Percentiles rank a stretch among this genome's conserved stretches.
These are phyloP conservation scores for Oscheius sp. DNA, from an alignment of 1,140 invertebrate genomes.

Conservation along the genomic window DNA sequence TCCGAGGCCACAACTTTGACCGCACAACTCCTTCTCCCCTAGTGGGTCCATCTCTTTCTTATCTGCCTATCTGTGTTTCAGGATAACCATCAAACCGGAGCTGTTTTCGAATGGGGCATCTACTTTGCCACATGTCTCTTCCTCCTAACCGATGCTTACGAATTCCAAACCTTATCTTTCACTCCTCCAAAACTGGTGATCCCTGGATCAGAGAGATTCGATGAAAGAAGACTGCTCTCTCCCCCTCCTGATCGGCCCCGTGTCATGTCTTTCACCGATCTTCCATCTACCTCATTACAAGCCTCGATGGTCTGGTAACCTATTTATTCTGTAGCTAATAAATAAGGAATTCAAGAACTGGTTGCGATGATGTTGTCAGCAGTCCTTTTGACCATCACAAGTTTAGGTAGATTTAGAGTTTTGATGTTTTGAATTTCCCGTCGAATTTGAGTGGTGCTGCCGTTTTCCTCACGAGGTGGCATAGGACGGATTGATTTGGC, in stretches of 20 bases:
- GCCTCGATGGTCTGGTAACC: not conserved
- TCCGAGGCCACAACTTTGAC: slow-evolving; percentile 1
- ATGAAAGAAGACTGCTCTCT: not conserved
- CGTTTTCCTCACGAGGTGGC: too few species aligned
- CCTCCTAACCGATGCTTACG: slow-evolving; percentile 3
- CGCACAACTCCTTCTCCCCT: not conserved
- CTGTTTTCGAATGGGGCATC: not conserved
- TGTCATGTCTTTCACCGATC: not conserved
- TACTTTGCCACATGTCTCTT: not conserved
- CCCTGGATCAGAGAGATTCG: not conserved
- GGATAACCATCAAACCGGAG: not conserved
- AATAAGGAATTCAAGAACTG: too few species aligned
- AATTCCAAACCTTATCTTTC: not conserved
- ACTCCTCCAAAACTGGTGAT: not conserved
- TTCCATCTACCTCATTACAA: not conserved
- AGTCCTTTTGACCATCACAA: too few species aligned
- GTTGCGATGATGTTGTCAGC: too few species aligned
- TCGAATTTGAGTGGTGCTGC: too few species aligned
- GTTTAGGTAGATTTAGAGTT: too few species aligned
- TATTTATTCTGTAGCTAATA: too few species aligned
- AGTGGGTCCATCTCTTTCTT: not conserved
- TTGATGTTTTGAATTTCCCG: too few species aligned
- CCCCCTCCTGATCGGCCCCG: not conserved
- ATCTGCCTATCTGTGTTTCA: not conserved
- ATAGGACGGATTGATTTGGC: too few species aligned